Percentiles rank a stretch among this genome's conserved stretches.
phyloP scores from a whole-genome alignment of 2,797 vertebrate species.

The Otus scops region DNA sequence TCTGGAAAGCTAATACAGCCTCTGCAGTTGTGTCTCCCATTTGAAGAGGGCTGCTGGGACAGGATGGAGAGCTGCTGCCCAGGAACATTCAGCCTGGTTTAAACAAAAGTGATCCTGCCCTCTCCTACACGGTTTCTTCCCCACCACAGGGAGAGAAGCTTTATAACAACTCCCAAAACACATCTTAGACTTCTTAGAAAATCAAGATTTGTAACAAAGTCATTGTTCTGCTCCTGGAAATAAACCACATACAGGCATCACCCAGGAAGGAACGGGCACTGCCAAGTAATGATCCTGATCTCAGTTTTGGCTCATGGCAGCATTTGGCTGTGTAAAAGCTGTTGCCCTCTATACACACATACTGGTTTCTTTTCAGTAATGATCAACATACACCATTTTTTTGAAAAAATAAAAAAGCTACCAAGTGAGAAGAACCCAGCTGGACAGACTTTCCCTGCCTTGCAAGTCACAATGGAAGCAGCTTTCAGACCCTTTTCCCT shows the following conservation, averaged over 20 bases:
- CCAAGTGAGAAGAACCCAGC: neutral
- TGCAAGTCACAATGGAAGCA: neutral
- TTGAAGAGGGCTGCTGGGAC: neutral
- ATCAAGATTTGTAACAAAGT: neutral
- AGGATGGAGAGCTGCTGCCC: neutral
- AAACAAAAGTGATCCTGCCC: neutral
- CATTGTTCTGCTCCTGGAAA: neutral
- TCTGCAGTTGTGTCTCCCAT: neutral
- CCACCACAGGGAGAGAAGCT: neutral
- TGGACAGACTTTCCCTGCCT: neutral
- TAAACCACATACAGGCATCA: neutral
- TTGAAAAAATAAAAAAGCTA: neutral
- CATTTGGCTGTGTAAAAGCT: neutral
- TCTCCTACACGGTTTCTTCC: neutral
- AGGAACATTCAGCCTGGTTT: neutral
- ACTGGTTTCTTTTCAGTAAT: neutral
- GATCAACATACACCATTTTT: neutral
- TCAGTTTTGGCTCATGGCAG: neutral
- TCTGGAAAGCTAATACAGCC: neutral
- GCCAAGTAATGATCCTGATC: rapidly evolving
- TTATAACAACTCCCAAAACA: neutral
- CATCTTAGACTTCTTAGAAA: neutral
- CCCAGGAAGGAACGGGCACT: neutral
- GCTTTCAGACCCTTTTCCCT: neutral
- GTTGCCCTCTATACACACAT: neutral